Conservation (phyloP, 1,140 invertebrate species). For the Metopolophium dirhodum region DNA sequence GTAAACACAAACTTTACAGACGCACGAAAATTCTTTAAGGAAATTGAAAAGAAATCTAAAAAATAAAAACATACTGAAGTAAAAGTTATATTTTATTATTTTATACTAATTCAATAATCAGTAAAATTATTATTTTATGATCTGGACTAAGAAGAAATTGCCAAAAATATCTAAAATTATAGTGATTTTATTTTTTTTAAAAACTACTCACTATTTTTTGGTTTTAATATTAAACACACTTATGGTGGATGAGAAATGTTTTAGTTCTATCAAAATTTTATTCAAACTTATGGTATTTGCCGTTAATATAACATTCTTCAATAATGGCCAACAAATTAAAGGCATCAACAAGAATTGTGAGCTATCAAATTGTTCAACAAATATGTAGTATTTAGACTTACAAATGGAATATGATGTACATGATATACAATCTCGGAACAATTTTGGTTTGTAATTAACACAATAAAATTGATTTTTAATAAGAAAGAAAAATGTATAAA, state of each 20-base stretch:
- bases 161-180: background rate
- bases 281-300: background rate
- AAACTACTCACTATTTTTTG: background rate
- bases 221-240: background rate
- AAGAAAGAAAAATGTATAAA: background rate
- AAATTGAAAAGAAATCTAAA: constrained; percentile 8
- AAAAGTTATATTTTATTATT: background rate
- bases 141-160: background rate
- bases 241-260: background rate
- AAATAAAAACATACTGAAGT: background rate
- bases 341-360: background rate
- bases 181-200: background rate
- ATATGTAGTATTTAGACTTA: background rate
- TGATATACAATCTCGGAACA: background rate
- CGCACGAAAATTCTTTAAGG: constrained; percentile 2
- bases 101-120: background rate
- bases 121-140: background rate
- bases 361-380: background rate
- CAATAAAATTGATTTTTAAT: constrained; percentile 17
- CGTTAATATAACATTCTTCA: background rate
- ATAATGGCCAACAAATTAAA: constrained; percentile 18
- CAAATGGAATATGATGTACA: constrained; percentile 18
- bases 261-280: background rate
- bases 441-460: background rate
- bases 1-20: background rate